Conservation (phyloP, 2,797 vertebrate genomes). For the Distichodus sexfasciatus region DNA sequence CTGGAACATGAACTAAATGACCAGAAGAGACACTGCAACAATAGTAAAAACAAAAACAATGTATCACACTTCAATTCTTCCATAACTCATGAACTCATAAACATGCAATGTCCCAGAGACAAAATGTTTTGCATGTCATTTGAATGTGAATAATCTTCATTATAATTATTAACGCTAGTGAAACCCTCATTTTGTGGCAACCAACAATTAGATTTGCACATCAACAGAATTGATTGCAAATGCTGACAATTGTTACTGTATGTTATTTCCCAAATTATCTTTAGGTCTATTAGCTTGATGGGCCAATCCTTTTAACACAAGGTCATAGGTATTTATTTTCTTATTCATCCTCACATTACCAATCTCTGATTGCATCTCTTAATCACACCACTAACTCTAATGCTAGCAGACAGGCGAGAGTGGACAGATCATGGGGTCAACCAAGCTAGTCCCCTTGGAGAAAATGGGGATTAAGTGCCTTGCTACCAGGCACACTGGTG, state of each 20-base stretch:
- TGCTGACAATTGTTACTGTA: not conserved
- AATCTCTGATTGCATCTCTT: not conserved
- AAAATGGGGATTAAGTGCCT: not conserved
- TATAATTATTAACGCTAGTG: too few relatives aligned
- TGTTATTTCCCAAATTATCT: not conserved
- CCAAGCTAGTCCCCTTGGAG: not conserved
- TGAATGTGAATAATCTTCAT: too few relatives aligned
- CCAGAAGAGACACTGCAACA: not conserved
- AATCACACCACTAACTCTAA: not conserved
- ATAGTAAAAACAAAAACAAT: not conserved
- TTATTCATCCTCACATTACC: not conserved
- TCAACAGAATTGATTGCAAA: not conserved
- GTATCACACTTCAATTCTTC: too few relatives aligned
- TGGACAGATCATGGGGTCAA: not conserved
- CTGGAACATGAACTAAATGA: not conserved
- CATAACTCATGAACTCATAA: not conserved
- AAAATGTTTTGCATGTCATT: too few relatives aligned
- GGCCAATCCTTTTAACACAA: not conserved
- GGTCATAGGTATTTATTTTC: not conserved
- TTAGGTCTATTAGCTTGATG: not conserved
- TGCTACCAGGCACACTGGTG: not conserved
- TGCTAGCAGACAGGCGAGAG: not conserved
- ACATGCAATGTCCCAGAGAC: too few relatives aligned
- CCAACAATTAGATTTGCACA: not conserved
- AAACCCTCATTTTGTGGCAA: too few relatives aligned